Evolutionary conservation across 2,797 vertebrate species (phyloP).

Genomic region (Alfaro cultratus): DNA sequence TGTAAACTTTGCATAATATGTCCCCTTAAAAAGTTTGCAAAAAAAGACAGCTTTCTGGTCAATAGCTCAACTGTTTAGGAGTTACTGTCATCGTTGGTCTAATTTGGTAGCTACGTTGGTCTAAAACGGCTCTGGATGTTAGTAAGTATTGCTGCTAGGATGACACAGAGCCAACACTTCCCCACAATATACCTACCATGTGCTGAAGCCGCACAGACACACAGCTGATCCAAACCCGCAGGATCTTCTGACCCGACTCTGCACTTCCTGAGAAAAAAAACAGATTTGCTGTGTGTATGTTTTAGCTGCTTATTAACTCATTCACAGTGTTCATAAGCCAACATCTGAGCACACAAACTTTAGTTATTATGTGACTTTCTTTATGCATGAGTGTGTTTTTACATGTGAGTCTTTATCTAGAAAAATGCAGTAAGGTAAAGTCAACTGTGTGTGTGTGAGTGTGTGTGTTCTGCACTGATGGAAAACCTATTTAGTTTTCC

Average conservation of each 20-base stretch:
- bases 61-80: constrained; percentile 16
- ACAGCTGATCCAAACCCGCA: constrained; percentile 67
- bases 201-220: constrained; percentile 44
- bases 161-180: constrained; percentile 51
- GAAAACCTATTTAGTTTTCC: constrained; percentile 79
- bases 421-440: constrained; percentile 35
- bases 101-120: constrained; percentile 12
- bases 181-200: constrained; percentile 49
- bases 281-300: constrained; percentile 46
- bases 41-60: constrained; percentile 18
- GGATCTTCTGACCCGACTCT: constrained; percentile 66
- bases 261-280: constrained; percentile 76
- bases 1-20: background rate
- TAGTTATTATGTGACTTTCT: constrained; percentile 24
- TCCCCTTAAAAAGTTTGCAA: background rate
- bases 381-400: background rate
- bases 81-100: constrained; percentile 21
- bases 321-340: constrained; percentile 22
- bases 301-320: background rate
- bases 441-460: constrained; percentile 38
- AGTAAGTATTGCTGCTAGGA: constrained; percentile 51
- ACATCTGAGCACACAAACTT: constrained; percentile 36
- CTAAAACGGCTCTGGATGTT: constrained; percentile 28
- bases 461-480: constrained; percentile 64
- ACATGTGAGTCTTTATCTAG: constrained; percentile 18